Base-by-base conservation (phyloP, 53 echinoderm and acorn worm genomes). In the Antedon mediterranea region DNA sequence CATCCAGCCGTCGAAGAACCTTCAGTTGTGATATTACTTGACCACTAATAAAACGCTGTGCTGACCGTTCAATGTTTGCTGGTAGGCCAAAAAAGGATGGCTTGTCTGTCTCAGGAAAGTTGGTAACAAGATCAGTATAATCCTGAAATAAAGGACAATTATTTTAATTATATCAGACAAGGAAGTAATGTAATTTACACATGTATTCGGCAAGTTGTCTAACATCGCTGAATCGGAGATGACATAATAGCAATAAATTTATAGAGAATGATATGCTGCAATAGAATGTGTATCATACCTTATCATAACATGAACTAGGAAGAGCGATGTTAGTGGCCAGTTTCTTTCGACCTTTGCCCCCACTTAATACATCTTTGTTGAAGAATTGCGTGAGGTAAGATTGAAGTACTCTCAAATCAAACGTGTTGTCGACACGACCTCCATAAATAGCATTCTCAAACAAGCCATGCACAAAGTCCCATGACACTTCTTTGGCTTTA, bases 381-480 rank as follows among this genome's bases (percentile, higher is more conserved):
- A 98, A 98, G 74, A 90, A 92, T 83, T 98, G 98, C 9, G 79
- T 73, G 30, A 98, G 79, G 85, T 98, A 98, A 28, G 98, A 98
- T 5, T 90, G 81, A 30, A 98, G 82, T 29, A 98, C 98, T 70
- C 90, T 77, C 98, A 98, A 84, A 80, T 98, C 98, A 85, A 98
- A 98, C 23, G 89, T 88, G 81, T 98, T 98, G 84, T 98, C 98
- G 43, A 98, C 98, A 13, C 98, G 82, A 2, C 98, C 98, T 32
- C 98, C 98, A 43, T 98, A 98, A 81, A 98, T 98, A 79, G 98
- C 98, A 33, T 91, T 98, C 88, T 98, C 98, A 88, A 91, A 92
- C 74, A 98, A 83, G 0, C 98, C 98, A 31, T 92, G 88, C 71
- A 98, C 88, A 79, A 98, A 98, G 74, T 92, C 89, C 89, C 89